These are phyloP conservation scores for Heliconius congener DNA, from an alignment of 1,140 invertebrate species.

Conservation along the genomic window DNA sequence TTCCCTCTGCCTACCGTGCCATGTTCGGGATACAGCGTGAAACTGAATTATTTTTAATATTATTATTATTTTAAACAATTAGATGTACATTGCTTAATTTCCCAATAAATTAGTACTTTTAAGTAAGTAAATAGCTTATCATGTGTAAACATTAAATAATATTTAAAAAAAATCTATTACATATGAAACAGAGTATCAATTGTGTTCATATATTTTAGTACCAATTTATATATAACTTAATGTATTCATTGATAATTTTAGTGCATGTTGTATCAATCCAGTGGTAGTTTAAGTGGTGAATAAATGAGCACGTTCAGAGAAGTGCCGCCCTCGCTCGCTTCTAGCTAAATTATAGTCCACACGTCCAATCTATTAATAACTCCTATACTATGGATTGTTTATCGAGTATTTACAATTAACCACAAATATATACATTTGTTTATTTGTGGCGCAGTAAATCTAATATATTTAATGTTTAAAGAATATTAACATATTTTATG, in stretches of 20 bases:
- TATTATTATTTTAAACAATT: no score
- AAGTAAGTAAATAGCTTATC: no score
- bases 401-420: conserved; percentile 17
- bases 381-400: conserved; percentile 23
- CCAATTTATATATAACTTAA: conserved; percentile 2
- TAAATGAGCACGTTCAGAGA: conserved; percentile 49
- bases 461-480: no score
- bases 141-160: no score
- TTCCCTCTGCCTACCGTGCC: no score
- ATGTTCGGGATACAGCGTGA: no score
- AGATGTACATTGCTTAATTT: no score
- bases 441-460: background rate
- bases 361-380: conserved; percentile 44
- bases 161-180: no score
- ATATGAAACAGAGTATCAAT: background rate
- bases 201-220: background rate
- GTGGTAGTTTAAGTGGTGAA: conserved; percentile 36
- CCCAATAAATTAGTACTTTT: no score
- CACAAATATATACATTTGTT: background rate
- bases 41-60: no score
- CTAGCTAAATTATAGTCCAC: conserved; percentile 38
- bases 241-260: conserved; percentile 30
- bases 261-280: conserved; percentile 28
- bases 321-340: conserved; percentile 36
- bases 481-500: no score